Evolutionary conservation across 2,888 invertebrate genomes (phyloP).

Genomic region (Cheilosia grossa): DNA sequence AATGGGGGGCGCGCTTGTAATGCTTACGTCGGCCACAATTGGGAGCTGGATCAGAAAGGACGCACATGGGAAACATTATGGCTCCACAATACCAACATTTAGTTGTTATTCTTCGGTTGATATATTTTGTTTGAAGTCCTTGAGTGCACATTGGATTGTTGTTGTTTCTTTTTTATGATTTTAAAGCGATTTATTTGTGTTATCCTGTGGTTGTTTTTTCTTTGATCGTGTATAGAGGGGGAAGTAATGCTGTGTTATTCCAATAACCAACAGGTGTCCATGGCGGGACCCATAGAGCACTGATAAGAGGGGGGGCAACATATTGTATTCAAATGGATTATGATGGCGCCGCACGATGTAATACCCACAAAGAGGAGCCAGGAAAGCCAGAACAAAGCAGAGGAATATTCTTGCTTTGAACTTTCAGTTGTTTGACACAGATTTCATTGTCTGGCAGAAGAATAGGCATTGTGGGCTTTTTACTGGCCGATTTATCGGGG

Average conservation of each 20-base stretch:
- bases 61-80: conserved; percentile 33
- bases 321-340: conserved; percentile 28
- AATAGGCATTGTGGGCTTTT: conserved; percentile 25
- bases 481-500: conserved; percentile 9
- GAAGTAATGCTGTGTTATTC: not conserved
- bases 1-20: conserved; percentile 28
- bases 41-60: conserved; percentile 27
- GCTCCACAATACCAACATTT: conserved; percentile 23
- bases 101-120: conserved; percentile 8
- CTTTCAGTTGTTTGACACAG: conserved; percentile 42
- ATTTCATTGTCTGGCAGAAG: conserved; percentile 50
- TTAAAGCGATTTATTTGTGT: conserved; percentile 41
- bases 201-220: conserved; percentile 39
- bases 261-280: conserved; percentile 43
- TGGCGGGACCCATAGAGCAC: conserved; percentile 3
- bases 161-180: not conserved
- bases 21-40: conserved; percentile 34
- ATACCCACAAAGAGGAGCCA: not conserved
- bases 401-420: conserved; percentile 44
- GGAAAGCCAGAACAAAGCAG: conserved; percentile 1
- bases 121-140: conserved; percentile 3
- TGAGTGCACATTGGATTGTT: no score
- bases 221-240: conserved; percentile 24
- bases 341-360: conserved; percentile 31
- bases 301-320: not conserved